phyloP scores from a whole-genome alignment of 2,113 vertebrate genomes.

The Neopipo cinnamomea region DNA sequence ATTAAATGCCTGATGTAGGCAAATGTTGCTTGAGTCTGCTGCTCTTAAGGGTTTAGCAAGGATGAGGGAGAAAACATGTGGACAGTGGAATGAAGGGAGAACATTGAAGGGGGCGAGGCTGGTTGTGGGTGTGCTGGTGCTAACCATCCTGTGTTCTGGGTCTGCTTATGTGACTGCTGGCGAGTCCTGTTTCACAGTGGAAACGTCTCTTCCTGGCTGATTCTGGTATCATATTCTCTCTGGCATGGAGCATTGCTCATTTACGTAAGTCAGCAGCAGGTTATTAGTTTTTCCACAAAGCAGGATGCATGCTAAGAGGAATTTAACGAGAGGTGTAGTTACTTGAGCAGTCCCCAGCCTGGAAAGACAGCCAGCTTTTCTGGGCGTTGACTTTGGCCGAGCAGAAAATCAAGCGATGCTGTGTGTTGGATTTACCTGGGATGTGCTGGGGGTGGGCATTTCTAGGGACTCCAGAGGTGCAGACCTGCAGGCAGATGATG shows the following conservation, averaged over 20 bases:
- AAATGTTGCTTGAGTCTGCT: neutral
- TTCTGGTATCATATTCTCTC: neutral
- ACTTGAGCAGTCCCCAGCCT: neutral
- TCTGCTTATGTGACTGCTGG: neutral
- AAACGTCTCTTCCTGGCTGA: neutral
- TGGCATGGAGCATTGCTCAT: neutral
- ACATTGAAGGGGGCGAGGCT: neutral
- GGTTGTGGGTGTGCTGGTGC: neutral
- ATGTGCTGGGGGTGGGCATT: fast-evolving
- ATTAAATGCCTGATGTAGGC: neutral
- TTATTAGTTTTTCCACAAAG: neutral
- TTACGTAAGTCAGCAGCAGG: neutral
- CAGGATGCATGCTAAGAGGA: neutral
- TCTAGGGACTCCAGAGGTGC: neutral
- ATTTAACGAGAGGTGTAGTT: neutral
- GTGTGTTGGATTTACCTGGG: neutral
- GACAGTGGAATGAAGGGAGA: neutral
- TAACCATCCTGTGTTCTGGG: neutral
- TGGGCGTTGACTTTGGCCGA: neutral
- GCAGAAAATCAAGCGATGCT: neutral
- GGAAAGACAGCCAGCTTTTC: neutral
- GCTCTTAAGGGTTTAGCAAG: neutral
- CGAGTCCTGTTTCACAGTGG: neutral
- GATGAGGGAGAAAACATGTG: neutral
- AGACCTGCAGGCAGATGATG: neutral